Conservation (phyloP, 2,113 vertebrate genomes). For the Tachysurus fulvidraco region DNA sequence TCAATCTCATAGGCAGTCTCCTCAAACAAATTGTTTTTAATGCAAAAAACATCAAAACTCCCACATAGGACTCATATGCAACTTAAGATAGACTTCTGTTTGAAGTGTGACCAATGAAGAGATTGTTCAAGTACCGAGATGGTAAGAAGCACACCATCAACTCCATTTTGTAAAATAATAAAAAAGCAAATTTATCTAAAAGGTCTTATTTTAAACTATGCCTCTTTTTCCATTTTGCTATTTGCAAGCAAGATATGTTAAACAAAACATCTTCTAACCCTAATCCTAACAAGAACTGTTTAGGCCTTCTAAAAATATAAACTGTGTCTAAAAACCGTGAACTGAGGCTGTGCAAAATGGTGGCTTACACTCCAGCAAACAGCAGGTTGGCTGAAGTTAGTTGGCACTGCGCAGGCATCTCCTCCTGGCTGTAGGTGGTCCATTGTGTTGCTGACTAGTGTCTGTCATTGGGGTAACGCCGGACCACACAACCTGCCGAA, state of each 20-base stretch:
- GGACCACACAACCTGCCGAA: slow-evolving; percentile 71
- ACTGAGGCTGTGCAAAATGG: slow-evolving; percentile 5
- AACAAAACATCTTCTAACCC: background rate
- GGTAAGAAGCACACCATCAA: background rate
- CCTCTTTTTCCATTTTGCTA: background rate
- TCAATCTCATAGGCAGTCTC: slow-evolving; percentile 34
- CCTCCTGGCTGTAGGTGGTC: slow-evolving; percentile 64
- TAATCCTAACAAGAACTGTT: background rate
- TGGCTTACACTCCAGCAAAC: background rate
- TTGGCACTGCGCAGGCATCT: slow-evolving; percentile 33
- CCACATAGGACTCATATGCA: slow-evolving; percentile 57
- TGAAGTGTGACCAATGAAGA: background rate
- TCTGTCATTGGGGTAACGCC: slow-evolving; percentile 59
- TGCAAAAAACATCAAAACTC: slow-evolving; percentile 57
- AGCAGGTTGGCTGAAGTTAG: background rate
- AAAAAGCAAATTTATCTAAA: background rate
- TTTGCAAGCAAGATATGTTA: background rate
- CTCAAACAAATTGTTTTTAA: slow-evolving; percentile 54
- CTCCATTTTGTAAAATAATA: background rate
- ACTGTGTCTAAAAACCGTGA: background rate
- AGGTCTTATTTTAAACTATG: background rate
- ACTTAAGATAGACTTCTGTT: background rate
- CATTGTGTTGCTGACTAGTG: slow-evolving; percentile 44
- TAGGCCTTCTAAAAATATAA: background rate
- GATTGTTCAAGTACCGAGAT: background rate